Conservation (phyloP, 2,113 vertebrate species). For the Rhipidura dahli region DNA sequence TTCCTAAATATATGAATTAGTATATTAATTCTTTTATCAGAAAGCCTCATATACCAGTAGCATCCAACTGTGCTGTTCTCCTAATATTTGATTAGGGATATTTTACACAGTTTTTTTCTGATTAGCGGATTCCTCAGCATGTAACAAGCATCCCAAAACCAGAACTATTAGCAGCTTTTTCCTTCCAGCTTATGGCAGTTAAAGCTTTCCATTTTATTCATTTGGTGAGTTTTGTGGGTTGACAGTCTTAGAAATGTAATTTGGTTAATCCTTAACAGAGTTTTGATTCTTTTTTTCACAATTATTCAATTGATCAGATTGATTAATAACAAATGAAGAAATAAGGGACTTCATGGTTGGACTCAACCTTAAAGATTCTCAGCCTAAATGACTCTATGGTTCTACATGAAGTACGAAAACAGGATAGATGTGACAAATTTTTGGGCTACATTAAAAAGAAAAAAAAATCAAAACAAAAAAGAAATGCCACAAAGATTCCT, state of each 20-base stretch:
- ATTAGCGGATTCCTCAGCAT: not conserved
- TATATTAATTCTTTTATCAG: not conserved
- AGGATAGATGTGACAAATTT: not conserved
- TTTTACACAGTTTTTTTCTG: not conserved
- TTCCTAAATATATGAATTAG: not conserved
- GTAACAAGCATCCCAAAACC: not conserved
- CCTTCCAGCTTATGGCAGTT: not conserved
- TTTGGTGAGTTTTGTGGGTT: not conserved
- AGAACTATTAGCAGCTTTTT: not conserved
- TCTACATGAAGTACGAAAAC: not conserved
- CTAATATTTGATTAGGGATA: not conserved
- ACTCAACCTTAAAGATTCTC: not conserved
- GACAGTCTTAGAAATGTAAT: not conserved
- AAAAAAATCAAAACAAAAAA: not conserved
- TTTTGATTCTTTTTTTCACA: constrained; percentile 12
- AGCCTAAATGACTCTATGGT: not conserved
- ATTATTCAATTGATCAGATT: constrained; percentile 20
- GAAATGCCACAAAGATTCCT: not conserved
- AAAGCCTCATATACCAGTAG: not conserved
- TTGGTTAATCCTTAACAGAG: constrained; percentile 15
- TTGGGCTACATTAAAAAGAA: not conserved
- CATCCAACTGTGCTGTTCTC: not conserved
- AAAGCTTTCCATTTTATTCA: not conserved
- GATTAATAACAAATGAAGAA: constrained; percentile 38
- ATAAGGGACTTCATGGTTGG: not conserved